Conservation (phyloP, 2,797 vertebrate genomes). For the Euthynnus affinis region DNA sequence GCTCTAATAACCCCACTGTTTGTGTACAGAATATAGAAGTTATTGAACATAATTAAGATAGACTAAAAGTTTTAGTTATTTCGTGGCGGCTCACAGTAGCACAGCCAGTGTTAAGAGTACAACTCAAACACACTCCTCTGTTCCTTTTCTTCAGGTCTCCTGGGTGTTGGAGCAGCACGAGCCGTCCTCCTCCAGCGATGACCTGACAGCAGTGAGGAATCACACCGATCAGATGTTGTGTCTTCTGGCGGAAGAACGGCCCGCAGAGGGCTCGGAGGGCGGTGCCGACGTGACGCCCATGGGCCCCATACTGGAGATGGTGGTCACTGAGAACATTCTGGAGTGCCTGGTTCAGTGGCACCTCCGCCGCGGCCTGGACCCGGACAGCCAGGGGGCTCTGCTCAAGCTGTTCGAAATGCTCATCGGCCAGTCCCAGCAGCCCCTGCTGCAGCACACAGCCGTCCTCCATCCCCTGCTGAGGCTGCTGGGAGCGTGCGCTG, state of each 20-base stretch:
- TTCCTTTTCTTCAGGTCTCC: slow-evolving; percentile 85
- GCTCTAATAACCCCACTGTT: background rate
- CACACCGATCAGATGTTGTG: slow-evolving; percentile 97
- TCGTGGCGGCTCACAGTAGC: background rate
- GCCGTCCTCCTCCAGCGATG: slow-evolving; percentile 87
- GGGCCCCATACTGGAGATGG: slow-evolving; percentile 93
- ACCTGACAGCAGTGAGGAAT: slow-evolving; percentile 94
- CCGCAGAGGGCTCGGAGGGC: slow-evolving; percentile 76
- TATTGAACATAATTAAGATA: background rate
- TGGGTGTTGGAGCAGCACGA: slow-evolving; percentile 91
- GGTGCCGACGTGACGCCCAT: slow-evolving; percentile 34
- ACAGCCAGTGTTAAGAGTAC: background rate
- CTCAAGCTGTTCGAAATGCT: slow-evolving; percentile 98
- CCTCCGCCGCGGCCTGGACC: slow-evolving; percentile 87
- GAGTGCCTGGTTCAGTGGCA: slow-evolving; percentile 93
- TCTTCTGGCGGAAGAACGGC: slow-evolving; percentile 92
- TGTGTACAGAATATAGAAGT: background rate
- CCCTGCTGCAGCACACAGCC: slow-evolving; percentile 90
- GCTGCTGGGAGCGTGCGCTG: slow-evolving; percentile 90
- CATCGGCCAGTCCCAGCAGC: slow-evolving; percentile 94
- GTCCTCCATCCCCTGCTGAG: slow-evolving; percentile 91
- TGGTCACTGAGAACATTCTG: slow-evolving; percentile 90
- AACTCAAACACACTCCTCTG: background rate
- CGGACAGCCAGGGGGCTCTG: slow-evolving; percentile 89
- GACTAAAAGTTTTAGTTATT: background rate